Evolutionary conservation across 2,113 vertebrate genomes (phyloP), one percentile per base, ranked within the genome.

Genomic region (Muscicapa adusta): DNA sequence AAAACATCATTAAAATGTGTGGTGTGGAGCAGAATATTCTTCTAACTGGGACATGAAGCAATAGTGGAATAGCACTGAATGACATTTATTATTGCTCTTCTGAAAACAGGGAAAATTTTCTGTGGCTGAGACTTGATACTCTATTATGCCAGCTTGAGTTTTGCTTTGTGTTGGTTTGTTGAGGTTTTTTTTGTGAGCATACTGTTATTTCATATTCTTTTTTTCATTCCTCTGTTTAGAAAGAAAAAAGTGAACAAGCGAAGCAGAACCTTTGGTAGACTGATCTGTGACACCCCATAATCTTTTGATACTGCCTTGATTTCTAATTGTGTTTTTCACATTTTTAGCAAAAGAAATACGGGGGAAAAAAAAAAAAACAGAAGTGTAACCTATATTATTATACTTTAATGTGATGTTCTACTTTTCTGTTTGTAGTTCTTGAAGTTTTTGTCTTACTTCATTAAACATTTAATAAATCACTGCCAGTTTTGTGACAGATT

Each of bases 381-480:
- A 98, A 96, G 96, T 93, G 95, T 97, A 98, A 98, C 97, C 89
- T 96, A 95, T 97, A 97, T 97, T 97, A 97, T 98, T 98, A 98
- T 94, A 98, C 96, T 98, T 98, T 98, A 98, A 98, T 98, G 97
- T 65, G 94, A 97, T 98, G 93, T 96, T 98, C 98, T 98, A 97
- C 96, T 98, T 98, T 98, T 98, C 97, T 93, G 96, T 98, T 98
- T 98, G 97, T 98, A 97, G 98, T 98, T 99, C 98, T 98, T 99
- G 98, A 98, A 99, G 98, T 98, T 99, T 99, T 98, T 99, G 98
- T 99, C 98, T 99, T 98, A 98, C 98, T 98, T 98, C 98, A 98
- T 99, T 98, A 98, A 98, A 99, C 99, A 99, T 99, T 99, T 99
- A 99, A 99, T 99, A 99, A 99, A 99, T 99, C 99, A 99, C 99